Conservation (phyloP, 2,888 invertebrate species). For the Acholoe squamosa region DNA sequence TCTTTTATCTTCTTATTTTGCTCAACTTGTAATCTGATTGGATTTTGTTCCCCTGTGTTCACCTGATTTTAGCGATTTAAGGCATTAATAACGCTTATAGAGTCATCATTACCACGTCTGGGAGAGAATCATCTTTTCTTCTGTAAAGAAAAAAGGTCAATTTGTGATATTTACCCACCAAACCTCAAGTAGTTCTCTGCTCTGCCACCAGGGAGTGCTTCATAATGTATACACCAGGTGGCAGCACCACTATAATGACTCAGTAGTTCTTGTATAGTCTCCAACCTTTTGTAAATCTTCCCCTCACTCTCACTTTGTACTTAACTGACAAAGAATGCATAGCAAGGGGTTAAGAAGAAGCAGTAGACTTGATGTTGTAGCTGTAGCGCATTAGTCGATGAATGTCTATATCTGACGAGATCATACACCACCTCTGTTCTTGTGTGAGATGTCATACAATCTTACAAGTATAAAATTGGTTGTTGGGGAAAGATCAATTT, state of each 20-base stretch:
- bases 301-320: constrained; percentile 2
- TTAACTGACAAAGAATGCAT: background rate
- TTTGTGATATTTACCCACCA: constrained; percentile 39
- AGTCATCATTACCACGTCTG: background rate
- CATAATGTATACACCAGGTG: background rate
- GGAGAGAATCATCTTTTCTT: background rate
- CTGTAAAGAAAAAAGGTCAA: background rate
- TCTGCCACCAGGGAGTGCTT: background rate
- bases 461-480: background rate
- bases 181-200: constrained; percentile 51
- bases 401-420: constrained; percentile 24
- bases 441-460: background rate
- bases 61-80: background rate
- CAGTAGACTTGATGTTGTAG: constrained; percentile 39
- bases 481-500: background rate
- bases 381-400: constrained; percentile 13
- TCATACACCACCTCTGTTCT: background rate
- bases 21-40: constrained; percentile 24
- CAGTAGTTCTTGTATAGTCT: background rate
- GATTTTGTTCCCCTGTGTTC: constrained; percentile 36
- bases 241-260: background rate
- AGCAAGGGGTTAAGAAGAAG: background rate
- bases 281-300: constrained; percentile 16
- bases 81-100: constrained; percentile 31
- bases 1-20: constrained; percentile 7